Base-by-base conservation (phyloP, 2,888 invertebrate genomes). In the Synergus japonicus region DNA sequence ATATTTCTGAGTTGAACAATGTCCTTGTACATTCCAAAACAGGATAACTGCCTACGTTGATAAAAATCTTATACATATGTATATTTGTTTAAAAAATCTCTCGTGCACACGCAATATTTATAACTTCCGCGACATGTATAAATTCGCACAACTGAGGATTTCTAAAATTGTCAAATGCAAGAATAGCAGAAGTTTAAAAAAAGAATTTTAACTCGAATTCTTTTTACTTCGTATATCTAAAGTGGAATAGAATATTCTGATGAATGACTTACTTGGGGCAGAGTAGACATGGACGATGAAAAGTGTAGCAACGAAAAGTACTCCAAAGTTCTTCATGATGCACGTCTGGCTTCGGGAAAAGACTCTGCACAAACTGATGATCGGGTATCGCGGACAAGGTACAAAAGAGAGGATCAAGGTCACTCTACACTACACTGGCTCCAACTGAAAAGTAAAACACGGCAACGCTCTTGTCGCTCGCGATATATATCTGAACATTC, bases 211-310 rank as follows among this genome's bases (percentile, higher is more conserved):
- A 37, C 5, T 5, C 37, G 37, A 37, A 37, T 37, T 37, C 37
- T 37, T 37, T 37, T 7, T 37, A 7, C 5, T 37, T 37, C 37
- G 22, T 22, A 3, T 37, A 37, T 37, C 37, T 37, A 37, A 37
- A 37, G 37, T 7, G 37, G 5, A 37, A 37, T 37, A 4, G 3
- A 58, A 29, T 15, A 18, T 15, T 44, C n/a, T 15, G n/a, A 46
- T 37, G 54, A 49, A 81, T 81, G 60, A 79, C 80, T 90, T 86
- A 91, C 91, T 85, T 84, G 91, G 91, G 66, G 82, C 87, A 81
- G 86, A 85, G 81, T 88, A 87, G 78, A 88, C 85, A 80, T 84
- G 80, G 73, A 90, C 90, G 83, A 91, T 77, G 67, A 90, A 79
- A 78, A 85, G 86, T 82, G 84, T 81, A 67, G 86, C 86, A 78